Conservation (phyloP, 2,113 vertebrate species). For the Nothoprocta pentlandii region DNA sequence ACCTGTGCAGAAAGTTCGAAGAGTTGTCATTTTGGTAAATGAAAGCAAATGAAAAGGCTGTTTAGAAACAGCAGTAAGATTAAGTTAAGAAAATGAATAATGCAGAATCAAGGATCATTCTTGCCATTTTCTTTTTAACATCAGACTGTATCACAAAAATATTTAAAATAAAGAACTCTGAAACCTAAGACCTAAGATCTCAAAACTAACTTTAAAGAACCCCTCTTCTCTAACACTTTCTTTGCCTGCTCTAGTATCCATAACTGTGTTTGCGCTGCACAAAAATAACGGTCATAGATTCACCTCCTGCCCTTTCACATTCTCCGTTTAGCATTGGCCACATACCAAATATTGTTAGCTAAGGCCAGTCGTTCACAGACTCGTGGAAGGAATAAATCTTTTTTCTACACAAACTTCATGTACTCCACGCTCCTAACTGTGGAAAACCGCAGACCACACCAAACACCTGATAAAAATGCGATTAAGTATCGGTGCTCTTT, state of each 20-base stretch:
- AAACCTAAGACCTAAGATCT: background rate
- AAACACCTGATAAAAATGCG: background rate
- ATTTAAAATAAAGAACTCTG: background rate
- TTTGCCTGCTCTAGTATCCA: background rate
- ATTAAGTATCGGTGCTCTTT: background rate
- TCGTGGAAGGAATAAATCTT: background rate
- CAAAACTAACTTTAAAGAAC: background rate
- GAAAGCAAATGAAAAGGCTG: background rate
- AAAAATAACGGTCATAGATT: background rate
- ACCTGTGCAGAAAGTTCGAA: conserved; percentile 62
- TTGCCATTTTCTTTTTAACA: background rate
- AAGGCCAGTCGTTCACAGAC: background rate
- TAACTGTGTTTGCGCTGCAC: background rate
- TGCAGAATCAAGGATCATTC: background rate
- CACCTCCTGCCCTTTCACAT: too few relatives aligned
- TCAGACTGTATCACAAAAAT: background rate
- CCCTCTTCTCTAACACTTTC: background rate
- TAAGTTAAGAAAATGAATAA: background rate
- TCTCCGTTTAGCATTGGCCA: background rate
- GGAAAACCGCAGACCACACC: background rate
- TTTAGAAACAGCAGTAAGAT: background rate
- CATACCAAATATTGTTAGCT: background rate
- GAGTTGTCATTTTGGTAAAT: conserved; percentile 20
- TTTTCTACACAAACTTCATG: background rate
- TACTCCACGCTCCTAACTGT: background rate